Evolutionary conservation across 1,140 invertebrate species (phyloP), one percentile per base, ranked within the genome.

Genomic region (Lucilia sericata): DNA sequence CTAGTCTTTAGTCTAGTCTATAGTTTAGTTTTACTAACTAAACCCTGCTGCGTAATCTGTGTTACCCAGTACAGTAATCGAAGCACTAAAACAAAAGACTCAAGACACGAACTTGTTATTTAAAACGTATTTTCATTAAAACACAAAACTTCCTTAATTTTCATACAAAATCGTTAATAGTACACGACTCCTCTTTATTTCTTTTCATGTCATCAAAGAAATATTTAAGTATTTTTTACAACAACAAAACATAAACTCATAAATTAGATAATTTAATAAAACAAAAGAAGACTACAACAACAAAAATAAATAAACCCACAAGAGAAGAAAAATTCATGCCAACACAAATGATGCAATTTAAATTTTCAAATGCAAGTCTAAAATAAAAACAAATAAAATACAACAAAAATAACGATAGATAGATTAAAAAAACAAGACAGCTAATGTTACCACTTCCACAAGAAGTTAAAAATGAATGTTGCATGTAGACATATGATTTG

Each of bases 361-460:
- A 70, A 70, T 70, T 70, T 70, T 70, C 65, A 70, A 70, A 70
- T 70, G 21, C 65, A 70, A 70, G 60, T 70, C 60, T 70, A 70
- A 70, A 70, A 10, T n/a, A n/a, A n/a, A n/a, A n/a, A n/a, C n/a
- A n/a, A n/a, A n/a, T n/a, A n/a, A 70, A 25, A 70, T 3, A 70
- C 14, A 60, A 60, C 13, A 17, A n/a, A 17, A 60, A 60, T 30
- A 30, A 30, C 25, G 25, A 30, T 30, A 3, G 25, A 30, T 30
- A 30, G 25, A 60, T 17, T 14, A 17, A 17, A 60, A 17, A 17
- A 60, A 60, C 55, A 60, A 60, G 55, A 60, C 14, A 25, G 65
- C 65, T 70, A 70, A 70, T 70, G n/a, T 70, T 70, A 70, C 65
- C 21, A 70, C 65, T 70, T 70, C 65, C 65, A 70, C 65, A 70